Base-by-base conservation (phyloP, 2,888 invertebrate genomes). In the Penaeus monodon region DNA sequence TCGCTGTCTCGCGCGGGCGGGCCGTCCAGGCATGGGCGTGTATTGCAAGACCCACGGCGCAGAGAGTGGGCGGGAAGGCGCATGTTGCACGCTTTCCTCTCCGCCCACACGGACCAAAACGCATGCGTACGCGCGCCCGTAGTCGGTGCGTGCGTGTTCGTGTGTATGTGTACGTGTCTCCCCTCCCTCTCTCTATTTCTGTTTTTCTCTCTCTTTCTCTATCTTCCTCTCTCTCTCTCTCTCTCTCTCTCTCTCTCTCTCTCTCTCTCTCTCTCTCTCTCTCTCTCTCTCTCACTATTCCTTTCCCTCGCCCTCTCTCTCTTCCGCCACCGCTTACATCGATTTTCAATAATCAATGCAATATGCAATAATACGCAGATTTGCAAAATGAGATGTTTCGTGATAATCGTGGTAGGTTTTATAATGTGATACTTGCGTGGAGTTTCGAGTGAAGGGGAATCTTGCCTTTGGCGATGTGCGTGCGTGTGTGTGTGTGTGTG, bases 311-410 rank as follows among this genome's bases (percentile, higher is more conserved):
- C 66, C 20, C 57, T 74, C 76, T 63, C 83, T 66, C 66, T 66
- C 57, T 76, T 33, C n/a, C 49, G 64, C 78, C 70, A 44, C 66
- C 77, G 65, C 80, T 38, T 29, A 64, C 86, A 81, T 86, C 80
- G 85, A 85, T 85, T 85, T 85, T 85, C 85, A 85, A 85, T 85
- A 85, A 85, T 85, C 85, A 85, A 80, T 79, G 80, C 80, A 80
- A 85, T 74, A 85, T 85, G 74, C 85, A 85, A 80, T 85, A 85
- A 85, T 85, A 80, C 85, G 80, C 70, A 80, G 85, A 85, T 80
- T 73, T 85, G 73, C 68, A 85, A 85, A 85, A 85, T 80, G 85
- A 85, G 85, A 85, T 73, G 80, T 74, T 85, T 85, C 85, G 78
- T 80, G 85, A 85, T 85, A 85, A 85, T 84, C 84, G 85, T 74